Conservation (phyloP, 2,113 vertebrate species). For the Cairina moschata region DNA sequence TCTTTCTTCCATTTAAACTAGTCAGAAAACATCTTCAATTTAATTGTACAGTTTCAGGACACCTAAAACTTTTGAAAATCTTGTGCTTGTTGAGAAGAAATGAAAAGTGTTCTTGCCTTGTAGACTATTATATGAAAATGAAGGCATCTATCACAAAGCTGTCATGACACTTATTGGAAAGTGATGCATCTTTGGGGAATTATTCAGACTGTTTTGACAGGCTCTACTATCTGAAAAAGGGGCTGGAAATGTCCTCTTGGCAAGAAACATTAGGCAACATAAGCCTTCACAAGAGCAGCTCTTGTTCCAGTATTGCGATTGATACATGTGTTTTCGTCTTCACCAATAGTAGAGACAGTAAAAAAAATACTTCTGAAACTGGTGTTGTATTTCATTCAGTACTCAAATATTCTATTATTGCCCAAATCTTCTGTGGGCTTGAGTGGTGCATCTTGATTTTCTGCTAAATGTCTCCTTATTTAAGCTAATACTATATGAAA, state of each 20-base stretch:
- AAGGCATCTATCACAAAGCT: constrained; percentile 37
- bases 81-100: background rate
- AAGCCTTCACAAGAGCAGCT: background rate
- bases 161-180: constrained; percentile 25
- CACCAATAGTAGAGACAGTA: background rate
- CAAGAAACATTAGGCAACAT: constrained; percentile 26
- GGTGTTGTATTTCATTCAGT: background rate
- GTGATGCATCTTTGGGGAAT: constrained; percentile 46
- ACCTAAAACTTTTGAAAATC: background rate
- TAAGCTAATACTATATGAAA: background rate
- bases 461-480: background rate
- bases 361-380: background rate
- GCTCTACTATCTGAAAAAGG: constrained; percentile 16
- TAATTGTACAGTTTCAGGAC: constrained; percentile 11
- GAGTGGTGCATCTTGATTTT: background rate
- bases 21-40: constrained; percentile 43
- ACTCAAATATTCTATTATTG: background rate
- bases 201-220: constrained; percentile 48
- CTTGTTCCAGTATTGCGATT: background rate
- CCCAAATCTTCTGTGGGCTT: background rate
- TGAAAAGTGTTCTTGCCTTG: background rate
- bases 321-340: background rate
- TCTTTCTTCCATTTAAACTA: constrained; percentile 29
- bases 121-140: constrained; percentile 26
- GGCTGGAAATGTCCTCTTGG: constrained; percentile 31